phyloP scores from a whole-genome alignment of 2,888 invertebrate species.

The Parapristionchus giblindavisi region DNA sequence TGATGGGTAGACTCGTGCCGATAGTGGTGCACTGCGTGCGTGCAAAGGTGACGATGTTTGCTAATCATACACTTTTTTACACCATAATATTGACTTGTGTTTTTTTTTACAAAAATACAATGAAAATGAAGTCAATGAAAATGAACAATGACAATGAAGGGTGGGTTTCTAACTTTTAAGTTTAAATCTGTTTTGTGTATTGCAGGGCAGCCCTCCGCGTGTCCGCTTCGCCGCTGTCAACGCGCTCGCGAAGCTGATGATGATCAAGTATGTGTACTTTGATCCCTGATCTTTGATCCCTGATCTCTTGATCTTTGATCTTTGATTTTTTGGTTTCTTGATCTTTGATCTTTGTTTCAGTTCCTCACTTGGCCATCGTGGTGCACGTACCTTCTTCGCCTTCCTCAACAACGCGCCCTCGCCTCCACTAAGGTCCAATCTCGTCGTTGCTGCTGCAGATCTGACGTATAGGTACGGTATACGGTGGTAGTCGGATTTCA shows the following conservation, averaged over 20 bases:
- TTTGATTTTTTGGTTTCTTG: neutral
- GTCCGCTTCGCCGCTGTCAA: constrained; percentile 21
- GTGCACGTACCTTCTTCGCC: constrained; percentile 38
- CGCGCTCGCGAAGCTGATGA: constrained; percentile 36
- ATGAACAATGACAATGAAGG: neutral
- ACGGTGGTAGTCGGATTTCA: neutral
- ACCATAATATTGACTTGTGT: no score
- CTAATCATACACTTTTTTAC: neutral
- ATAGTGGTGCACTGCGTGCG: constrained; percentile 29
- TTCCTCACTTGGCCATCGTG: neutral
- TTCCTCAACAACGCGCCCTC: constrained; percentile 31
- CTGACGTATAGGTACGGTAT: constrained; percentile 18
- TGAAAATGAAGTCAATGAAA: no score
- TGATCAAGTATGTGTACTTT: constrained; percentile 6
- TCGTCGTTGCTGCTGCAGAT: constrained; percentile 16
- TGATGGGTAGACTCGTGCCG: constrained; percentile 26
- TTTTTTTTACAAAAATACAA: no score
- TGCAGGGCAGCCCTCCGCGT: constrained; percentile 24
- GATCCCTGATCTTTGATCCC: neutral
- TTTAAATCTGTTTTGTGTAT: neutral
- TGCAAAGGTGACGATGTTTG: constrained; percentile 15
- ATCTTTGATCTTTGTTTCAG: neutral
- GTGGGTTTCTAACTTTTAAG: neutral
- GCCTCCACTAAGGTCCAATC: constrained; percentile 30
- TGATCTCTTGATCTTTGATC: neutral